Percentiles rank a stretch among this genome's conserved stretches.
Evolutionary conservation across 2,888 invertebrate genomes (phyloP).

Genomic region (Caenorhabditis sinica): DNA sequence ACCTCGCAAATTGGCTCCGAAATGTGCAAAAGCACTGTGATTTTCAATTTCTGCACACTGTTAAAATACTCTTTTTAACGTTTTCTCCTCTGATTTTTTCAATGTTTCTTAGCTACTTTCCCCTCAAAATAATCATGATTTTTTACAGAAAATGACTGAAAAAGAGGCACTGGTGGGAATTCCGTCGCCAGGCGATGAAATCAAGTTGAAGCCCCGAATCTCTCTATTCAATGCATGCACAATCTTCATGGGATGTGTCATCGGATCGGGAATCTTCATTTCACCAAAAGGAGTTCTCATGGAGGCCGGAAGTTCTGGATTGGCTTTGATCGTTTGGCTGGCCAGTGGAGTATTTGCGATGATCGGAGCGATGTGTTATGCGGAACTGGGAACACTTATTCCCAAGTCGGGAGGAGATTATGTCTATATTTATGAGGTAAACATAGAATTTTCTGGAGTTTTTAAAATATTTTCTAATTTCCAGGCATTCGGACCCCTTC

Average conservation of each 20-base stretch:
- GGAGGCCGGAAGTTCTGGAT: constrained; percentile 90
- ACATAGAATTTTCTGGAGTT: neutral
- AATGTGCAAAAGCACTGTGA: too few species aligned
- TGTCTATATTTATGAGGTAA: constrained; percentile 89
- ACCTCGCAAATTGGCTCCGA: too few species aligned
- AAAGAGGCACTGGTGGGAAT: neutral
- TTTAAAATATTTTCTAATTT: neutral
- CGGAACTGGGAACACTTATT: constrained; percentile 97
- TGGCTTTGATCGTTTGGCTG: constrained; percentile 77
- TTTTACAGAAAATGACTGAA: neutral
- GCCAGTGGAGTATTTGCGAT: constrained; percentile 91
- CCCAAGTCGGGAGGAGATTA: constrained; percentile 97
- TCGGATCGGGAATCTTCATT: constrained; percentile 95
- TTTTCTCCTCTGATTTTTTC: too few species aligned
- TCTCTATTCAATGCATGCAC: constrained; percentile 85
- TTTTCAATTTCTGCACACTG: too few species aligned
- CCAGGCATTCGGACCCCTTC: constrained; percentile 91
- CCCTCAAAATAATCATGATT: neutral
- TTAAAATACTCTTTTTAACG: too few species aligned
- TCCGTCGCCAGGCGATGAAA: constrained; percentile 36
- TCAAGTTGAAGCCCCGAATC: constrained; percentile 86
- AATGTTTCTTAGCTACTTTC: neutral
- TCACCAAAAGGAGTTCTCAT: constrained; percentile 88
- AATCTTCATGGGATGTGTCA: constrained; percentile 85
- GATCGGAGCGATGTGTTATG: constrained; percentile 96